phyloP scores from a whole-genome alignment of 2,888 invertebrate genomes.

The Tenthredo distinguenda region DNA sequence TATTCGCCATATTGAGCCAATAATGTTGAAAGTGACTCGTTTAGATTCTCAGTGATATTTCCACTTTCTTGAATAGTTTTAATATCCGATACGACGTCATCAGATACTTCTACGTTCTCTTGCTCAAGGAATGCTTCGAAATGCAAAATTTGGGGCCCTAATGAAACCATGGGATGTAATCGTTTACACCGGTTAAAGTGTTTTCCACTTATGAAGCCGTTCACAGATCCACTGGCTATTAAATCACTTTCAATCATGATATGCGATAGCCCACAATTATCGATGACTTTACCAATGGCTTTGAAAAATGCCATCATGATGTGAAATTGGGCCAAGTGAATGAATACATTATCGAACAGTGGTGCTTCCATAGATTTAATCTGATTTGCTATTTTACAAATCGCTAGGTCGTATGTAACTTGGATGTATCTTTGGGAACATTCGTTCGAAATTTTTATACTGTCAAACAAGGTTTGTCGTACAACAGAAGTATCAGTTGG shows the following conservation, averaged over 20 bases:
- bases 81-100: neutral
- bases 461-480: too few species aligned
- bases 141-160: slow-evolving; percentile 23
- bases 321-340: slow-evolving; percentile 58
- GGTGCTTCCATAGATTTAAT: slow-evolving; percentile 65
- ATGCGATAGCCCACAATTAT: slow-evolving; percentile 12
- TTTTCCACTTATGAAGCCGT: slow-evolving; percentile 39
- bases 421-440: slow-evolving; percentile 59
- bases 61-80: neutral
- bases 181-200: slow-evolving; percentile 37
- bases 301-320: slow-evolving; percentile 55
- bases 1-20: neutral
- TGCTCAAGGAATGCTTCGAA: neutral
- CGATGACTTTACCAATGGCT: slow-evolving; percentile 31
- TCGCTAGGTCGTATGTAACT: slow-evolving; percentile 67
- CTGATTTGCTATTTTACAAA: slow-evolving; percentile 64
- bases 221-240: neutral
- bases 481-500: too few species aligned
- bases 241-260: slow-evolving; percentile 19
- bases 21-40: neutral
- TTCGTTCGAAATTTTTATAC: slow-evolving; percentile 54
- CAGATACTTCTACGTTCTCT: neutral
- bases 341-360: slow-evolving; percentile 54
- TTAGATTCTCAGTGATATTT: neutral
- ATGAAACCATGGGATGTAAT: slow-evolving; percentile 32